These are phyloP conservation scores for Cetonia aurata DNA, from an alignment of 2,888 invertebrate species.

Conservation along the genomic window DNA sequence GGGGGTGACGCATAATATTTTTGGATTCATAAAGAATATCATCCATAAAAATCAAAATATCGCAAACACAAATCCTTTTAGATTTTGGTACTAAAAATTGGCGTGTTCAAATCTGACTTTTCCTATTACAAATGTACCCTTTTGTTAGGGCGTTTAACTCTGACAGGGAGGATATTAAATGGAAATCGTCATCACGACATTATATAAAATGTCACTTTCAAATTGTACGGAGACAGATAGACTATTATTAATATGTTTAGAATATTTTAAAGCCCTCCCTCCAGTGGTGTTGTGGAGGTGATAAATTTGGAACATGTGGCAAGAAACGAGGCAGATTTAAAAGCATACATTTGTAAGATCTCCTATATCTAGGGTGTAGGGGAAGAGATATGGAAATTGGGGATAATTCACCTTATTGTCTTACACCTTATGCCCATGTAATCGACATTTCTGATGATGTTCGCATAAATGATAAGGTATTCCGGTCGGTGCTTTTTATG, in stretches of 20 bases:
- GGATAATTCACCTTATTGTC: slow-evolving; percentile 38
- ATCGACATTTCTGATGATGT: slow-evolving; percentile 40
- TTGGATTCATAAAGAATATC: too few species aligned
- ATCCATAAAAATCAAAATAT: too few species aligned
- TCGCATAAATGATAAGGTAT: slow-evolving; percentile 37
- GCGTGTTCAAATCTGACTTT: too few species aligned
- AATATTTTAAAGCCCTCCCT: neutral
- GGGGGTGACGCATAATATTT: too few species aligned
- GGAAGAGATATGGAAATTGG: slow-evolving; percentile 24
- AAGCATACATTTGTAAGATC: slow-evolving; percentile 14
- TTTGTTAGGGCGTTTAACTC: too few species aligned
- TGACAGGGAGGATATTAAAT: slow-evolving; percentile 56
- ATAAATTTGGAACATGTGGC: slow-evolving; percentile 26
- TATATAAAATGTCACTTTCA: slow-evolving; percentile 41
- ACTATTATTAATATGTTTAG: slow-evolving; percentile 16
- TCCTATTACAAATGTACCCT: too few species aligned
- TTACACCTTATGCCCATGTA: slow-evolving; percentile 30
- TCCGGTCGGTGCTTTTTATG: slow-evolving; percentile 5
- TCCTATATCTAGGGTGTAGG: neutral
- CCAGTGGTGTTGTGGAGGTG: neutral
- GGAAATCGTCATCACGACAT: slow-evolving; percentile 57
- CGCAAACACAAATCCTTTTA: too few species aligned
- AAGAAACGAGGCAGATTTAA: slow-evolving; percentile 22
- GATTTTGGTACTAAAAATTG: too few species aligned
- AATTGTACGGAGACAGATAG: slow-evolving; percentile 38